phyloP scores from a whole-genome alignment of 2,113 vertebrate species.

The Megatriorchis doriae region DNA sequence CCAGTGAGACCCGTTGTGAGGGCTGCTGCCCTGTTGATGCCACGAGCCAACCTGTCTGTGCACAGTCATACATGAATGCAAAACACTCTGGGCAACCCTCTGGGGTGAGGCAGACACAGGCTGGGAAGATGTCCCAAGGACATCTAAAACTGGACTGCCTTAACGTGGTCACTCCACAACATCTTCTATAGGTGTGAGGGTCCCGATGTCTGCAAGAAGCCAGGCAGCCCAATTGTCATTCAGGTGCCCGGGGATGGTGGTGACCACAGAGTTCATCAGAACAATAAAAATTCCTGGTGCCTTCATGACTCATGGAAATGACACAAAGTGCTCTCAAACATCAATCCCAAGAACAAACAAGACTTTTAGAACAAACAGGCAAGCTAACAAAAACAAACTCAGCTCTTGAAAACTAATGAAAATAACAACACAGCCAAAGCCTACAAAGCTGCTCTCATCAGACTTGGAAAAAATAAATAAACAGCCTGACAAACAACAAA shows the following conservation, averaged over 20 bases:
- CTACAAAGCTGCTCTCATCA: constrained; percentile 8
- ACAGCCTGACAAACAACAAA: neutral
- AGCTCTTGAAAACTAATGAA: constrained; percentile 5
- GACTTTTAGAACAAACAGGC: neutral
- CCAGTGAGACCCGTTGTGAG: neutral
- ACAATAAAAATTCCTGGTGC: neutral
- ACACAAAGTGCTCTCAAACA: neutral
- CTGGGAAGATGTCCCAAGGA: neutral
- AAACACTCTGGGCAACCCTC: neutral
- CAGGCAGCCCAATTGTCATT: neutral
- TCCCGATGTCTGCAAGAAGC: neutral
- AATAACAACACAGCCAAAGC: neutral
- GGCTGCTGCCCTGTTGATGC: neutral
- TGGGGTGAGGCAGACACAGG: rapidly evolving
- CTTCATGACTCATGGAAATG: neutral
- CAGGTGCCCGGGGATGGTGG: neutral
- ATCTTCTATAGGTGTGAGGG: neutral
- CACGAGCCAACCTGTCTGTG: neutral
- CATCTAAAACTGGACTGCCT: neutral
- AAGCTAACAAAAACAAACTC: neutral
- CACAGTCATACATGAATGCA: rapidly evolving
- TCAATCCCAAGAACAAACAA: constrained; percentile 31
- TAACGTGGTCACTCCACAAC: rapidly evolving
- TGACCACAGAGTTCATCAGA: neutral
- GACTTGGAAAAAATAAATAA: neutral